phyloP scores from a whole-genome alignment of 2,113 vertebrate species.

The Proterorhinus semilunaris region DNA sequence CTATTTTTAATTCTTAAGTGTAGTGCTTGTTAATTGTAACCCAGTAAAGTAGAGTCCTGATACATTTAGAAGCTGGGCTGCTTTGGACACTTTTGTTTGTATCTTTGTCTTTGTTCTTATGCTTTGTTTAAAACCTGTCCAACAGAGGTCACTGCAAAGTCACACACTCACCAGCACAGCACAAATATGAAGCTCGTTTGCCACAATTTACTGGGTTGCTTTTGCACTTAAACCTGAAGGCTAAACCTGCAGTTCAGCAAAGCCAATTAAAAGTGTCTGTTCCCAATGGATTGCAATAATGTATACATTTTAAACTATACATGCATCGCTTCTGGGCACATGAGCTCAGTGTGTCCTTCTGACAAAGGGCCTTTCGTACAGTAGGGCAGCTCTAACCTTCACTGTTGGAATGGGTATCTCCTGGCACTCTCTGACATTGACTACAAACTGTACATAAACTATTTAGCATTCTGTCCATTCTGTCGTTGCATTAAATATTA shows the following conservation, averaged over 20 bases:
- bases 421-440: constrained; percentile 8
- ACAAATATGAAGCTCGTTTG: constrained; percentile 15
- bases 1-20: too few species aligned
- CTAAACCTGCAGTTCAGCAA: constrained; percentile 23
- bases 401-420: constrained; percentile 19
- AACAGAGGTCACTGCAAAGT: constrained; percentile 59
- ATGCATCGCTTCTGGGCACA: constrained; percentile 16
- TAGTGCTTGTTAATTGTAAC: not conserved
- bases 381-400: constrained; percentile 42
- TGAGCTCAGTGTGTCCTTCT: constrained; percentile 10
- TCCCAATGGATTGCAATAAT: constrained; percentile 42
- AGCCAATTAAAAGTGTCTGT: constrained; percentile 42
- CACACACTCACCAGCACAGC: constrained; percentile 25
- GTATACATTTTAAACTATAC: constrained; percentile 27
- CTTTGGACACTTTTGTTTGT: not conserved
- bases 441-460: constrained; percentile 30
- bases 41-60: not conserved
- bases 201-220: not conserved
- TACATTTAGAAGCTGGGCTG: not conserved
- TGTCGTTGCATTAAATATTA: constrained; percentile 46
- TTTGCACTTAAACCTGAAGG: not conserved
- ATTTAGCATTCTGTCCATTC: constrained; percentile 29
- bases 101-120: not conserved
- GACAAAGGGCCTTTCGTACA: constrained; percentile 8
- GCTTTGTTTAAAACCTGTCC: constrained; percentile 13